Base-by-base conservation (phyloP, 2,888 invertebrate genomes). In the Cataglyphis livida region DNA sequence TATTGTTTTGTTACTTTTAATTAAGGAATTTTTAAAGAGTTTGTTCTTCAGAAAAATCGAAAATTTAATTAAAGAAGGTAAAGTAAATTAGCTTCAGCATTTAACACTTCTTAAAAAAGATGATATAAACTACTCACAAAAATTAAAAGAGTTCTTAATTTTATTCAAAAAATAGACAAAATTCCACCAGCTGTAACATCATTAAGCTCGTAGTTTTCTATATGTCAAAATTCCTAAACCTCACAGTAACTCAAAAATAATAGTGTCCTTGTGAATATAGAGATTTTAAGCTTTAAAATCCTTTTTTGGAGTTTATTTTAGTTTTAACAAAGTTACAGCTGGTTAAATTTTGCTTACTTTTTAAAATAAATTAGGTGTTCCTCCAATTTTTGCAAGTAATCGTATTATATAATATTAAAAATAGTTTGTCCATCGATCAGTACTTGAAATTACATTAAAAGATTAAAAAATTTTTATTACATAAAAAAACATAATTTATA, bases 1-100 rank as follows among this genome's bases (percentile, higher is more conserved):
- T 12, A 54, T 61, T 48, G 15, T 71, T 65, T 71, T 51, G 48
- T 70, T 57, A 51, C n/a, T 66, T 62, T 51, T 66, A 81, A 81
- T 85, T 73, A 78, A 65, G 21, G 7, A 83, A 35, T 25, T n/a
- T 15, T 41, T 70, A 21, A 73, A 74, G 15, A 79, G 25, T 15
- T 21, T 35, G 18, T 28, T 32, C 4, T n/a, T 59, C 6, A 4
- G n/a, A 38, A 25, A 54, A 54, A 54, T 6, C 0, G 0, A 25
- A 66, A 9, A 28, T 68, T 76, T 51, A 76, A 76, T 21, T 3
- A 7, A 54, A 15, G 44, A 21, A 73, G 12, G 0, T 62, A 62
- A 35, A 38, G 3, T 35, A n/a, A n/a, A 62, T 41, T 59, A 3
- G n/a, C 41, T 61, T 61, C 18, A 38, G 10, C 6, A 0, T 38